Conservation (phyloP, 2,113 vertebrate species). For the Poeciliopsis prolifica region DNA sequence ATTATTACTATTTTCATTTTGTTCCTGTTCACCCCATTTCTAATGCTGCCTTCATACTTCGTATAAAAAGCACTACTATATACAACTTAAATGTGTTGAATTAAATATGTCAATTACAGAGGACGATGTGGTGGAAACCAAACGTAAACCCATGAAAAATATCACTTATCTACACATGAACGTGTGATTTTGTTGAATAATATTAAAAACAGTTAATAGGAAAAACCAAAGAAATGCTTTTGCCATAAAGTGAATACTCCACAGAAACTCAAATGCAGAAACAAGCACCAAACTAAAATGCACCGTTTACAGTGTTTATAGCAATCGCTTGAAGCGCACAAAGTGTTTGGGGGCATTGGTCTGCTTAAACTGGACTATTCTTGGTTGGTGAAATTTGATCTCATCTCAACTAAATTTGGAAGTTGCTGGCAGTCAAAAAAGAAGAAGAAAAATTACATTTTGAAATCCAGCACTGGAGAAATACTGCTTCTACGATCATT, state of each 20-base stretch:
- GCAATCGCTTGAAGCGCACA: background rate
- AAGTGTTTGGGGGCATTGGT: constrained; percentile 23
- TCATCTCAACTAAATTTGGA: constrained; percentile 67
- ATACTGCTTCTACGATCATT: background rate
- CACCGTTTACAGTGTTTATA: background rate
- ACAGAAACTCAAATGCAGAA: background rate
- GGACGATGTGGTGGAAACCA: background rate
- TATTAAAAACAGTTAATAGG: background rate
- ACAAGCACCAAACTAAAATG: background rate
- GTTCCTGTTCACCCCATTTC: background rate
- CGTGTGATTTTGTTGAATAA: background rate
- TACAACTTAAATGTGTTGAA: background rate
- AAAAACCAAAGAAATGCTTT: background rate
- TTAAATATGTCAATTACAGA: background rate
- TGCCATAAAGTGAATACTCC: background rate
- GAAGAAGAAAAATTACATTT: background rate
- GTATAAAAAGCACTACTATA: background rate
- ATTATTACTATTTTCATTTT: background rate
- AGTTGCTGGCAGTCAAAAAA: constrained; percentile 24
- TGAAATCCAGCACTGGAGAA: background rate
- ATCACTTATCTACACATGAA: background rate
- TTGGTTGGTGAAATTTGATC: constrained; percentile 65
- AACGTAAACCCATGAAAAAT: background rate
- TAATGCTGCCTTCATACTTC: background rate
- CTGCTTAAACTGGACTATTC: constrained; percentile 61